These are phyloP conservation scores for Helicoverpa assulta DNA, from an alignment of 2,888 invertebrate genomes.

Conservation along the genomic window DNA sequence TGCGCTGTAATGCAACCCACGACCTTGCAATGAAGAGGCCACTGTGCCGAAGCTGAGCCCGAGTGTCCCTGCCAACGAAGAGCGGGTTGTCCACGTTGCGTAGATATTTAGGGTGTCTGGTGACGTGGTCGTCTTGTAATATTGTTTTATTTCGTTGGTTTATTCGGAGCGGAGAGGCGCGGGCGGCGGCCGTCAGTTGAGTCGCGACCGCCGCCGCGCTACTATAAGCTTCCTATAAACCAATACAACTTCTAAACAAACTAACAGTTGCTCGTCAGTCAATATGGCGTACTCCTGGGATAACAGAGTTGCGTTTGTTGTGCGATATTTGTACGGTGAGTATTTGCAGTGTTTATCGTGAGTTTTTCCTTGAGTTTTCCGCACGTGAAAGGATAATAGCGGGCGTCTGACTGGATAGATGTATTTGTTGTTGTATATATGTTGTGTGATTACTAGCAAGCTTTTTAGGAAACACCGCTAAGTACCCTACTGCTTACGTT, in stretches of 20 bases:
- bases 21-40: conserved; percentile 52
- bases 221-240: conserved; percentile 37
- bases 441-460: neutral
- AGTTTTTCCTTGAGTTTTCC: conserved; percentile 24
- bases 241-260: conserved; percentile 34
- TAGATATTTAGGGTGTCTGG: conserved; percentile 61
- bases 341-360: conserved; percentile 58
- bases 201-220: conserved; percentile 74
- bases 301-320: conserved; percentile 95
- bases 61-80: conserved; percentile 51
- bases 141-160: conserved; percentile 68
- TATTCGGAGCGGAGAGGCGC: conserved; percentile 70
- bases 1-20: conserved; percentile 55
- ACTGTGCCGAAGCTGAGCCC: conserved; percentile 31
- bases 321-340: conserved; percentile 95
- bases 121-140: conserved; percentile 63
- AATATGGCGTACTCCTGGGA: conserved; percentile 95
- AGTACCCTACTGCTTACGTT: too few relatives aligned
- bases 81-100: conserved; percentile 48
- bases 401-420: conserved; percentile 22
- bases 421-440: conserved; percentile 22
- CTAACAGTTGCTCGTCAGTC: conserved; percentile 37
- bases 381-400: conserved; percentile 6
- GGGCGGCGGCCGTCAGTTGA: conserved; percentile 77
- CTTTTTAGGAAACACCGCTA: neutral